Percentiles rank a stretch among this genome's conserved stretches.
Conservation (phyloP, 2,113 vertebrate genomes). For the Phyllostomus hastatus region DNA sequence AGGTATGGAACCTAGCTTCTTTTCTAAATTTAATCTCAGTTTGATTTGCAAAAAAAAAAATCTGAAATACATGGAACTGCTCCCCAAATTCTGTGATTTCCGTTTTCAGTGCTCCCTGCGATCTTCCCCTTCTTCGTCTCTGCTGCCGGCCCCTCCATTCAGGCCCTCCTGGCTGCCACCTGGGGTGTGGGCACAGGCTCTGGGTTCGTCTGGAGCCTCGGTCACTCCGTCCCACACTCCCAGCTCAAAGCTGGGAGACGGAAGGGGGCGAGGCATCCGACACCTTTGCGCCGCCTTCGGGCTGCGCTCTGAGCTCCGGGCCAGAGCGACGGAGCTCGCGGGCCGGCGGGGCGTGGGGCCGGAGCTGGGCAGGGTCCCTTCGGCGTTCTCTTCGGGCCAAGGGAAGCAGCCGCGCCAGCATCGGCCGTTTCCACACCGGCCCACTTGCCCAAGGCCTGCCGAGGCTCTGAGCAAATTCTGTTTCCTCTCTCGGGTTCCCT, state of each 20-base stretch:
- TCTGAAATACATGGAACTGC: background rate
- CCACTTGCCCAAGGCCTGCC: background rate
- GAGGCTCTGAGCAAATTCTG: background rate
- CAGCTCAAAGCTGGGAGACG: background rate
- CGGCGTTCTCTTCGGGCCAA: background rate
- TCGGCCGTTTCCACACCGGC: background rate
- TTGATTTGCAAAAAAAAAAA: background rate
- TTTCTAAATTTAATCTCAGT: background rate
- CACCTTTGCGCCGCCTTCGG: background rate
- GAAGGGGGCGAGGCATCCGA: accelerated
- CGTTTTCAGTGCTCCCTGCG: background rate
- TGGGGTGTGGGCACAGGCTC: background rate
- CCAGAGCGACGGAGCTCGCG: background rate
- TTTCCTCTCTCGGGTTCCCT: background rate
- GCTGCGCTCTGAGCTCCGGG: too few species aligned
- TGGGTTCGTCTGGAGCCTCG: background rate
- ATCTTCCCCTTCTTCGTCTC: background rate
- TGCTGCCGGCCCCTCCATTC: background rate
- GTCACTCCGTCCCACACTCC: background rate
- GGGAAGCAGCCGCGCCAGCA: background rate
- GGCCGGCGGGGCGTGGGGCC: background rate
- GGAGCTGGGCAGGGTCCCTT: background rate
- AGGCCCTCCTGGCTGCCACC: background rate
- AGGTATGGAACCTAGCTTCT: background rate
- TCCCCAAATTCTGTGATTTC: background rate